Percentiles rank a stretch among this genome's conserved stretches.
Evolutionary conservation across 2,888 invertebrate species (phyloP).

Genomic region (Loripinus fragilis): DNA sequence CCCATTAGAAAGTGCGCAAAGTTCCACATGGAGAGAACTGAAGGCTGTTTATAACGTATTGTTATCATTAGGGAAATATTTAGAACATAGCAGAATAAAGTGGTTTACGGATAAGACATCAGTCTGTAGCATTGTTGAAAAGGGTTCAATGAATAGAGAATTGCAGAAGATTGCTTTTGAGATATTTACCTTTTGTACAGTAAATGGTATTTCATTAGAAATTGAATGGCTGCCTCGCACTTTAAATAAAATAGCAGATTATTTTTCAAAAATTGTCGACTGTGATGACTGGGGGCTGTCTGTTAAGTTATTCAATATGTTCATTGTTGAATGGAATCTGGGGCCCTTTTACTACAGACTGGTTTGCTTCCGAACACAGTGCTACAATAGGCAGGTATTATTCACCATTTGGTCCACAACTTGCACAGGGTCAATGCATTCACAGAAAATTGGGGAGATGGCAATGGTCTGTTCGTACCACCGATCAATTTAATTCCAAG

Average conservation of each 20-base stretch:
- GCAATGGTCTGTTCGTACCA: conserved; percentile 11
- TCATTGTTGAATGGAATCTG: conserved; percentile 15
- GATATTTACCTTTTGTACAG: conserved; percentile 23
- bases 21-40: conserved; percentile 33
- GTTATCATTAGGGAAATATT: not conserved
- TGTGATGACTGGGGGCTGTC: conserved; percentile 34
- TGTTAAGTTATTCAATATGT: not conserved
- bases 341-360: no score
- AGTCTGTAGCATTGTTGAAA: conserved; percentile 20
- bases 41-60: conserved; percentile 27
- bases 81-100: conserved; percentile 25
- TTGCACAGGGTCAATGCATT: conserved; percentile 13
- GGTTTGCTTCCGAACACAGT: conserved; percentile 4
- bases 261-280: conserved; percentile 36
- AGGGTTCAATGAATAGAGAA: conserved; percentile 39
- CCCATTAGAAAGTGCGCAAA: not conserved
- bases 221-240: conserved; percentile 35
- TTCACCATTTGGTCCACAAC: not conserved
- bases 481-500: not conserved
- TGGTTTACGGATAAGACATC: conserved; percentile 36
- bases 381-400: conserved; percentile 13
- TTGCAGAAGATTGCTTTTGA: conserved; percentile 28
- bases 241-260: conserved; percentile 33
- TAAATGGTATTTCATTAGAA: conserved; percentile 23
- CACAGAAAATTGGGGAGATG: not conserved